phyloP scores from a whole-genome alignment of 2,888 invertebrate species.

The Phyllotreta cruciferae region DNA sequence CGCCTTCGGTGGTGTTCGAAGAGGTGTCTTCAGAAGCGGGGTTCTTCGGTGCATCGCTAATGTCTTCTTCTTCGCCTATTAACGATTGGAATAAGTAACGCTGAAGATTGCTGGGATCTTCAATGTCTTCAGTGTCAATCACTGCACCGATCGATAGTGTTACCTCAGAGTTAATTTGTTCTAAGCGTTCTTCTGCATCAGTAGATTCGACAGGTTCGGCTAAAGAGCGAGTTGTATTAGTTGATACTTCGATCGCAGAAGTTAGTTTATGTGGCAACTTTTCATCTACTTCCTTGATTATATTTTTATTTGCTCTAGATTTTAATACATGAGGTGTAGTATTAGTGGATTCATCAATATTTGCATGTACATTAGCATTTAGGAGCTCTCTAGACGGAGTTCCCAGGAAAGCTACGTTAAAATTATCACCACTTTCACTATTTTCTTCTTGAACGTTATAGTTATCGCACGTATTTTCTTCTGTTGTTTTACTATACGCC shows the following conservation, averaged over 20 bases:
- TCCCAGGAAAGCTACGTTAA: not conserved
- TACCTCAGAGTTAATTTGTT: not conserved
- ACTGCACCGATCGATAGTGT: not conserved
- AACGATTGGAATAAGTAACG: not conserved
- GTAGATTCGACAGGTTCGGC: too few species aligned
- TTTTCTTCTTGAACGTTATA: not conserved
- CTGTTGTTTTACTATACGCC: constrained; percentile 18
- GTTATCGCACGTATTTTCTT: constrained; percentile 1
- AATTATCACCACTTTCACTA: not conserved
- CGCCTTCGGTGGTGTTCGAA: constrained; percentile 33
- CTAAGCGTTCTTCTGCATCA: too few species aligned
- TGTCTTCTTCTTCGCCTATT: not conserved
- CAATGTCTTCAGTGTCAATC: constrained; percentile 1
- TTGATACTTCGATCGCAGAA: too few species aligned
- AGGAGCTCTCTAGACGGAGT: not conserved
- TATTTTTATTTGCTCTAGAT: too few species aligned
- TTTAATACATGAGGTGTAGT: too few species aligned
- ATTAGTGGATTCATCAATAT: too few species aligned
- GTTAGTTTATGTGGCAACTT: too few species aligned
- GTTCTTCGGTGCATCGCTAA: not conserved
- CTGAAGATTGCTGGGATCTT: not conserved
- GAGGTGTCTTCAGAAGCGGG: constrained; percentile 12
- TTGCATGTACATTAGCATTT: too few species aligned
- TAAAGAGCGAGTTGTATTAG: too few species aligned
- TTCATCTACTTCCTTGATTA: too few species aligned